Percentiles rank a stretch among this genome's conserved stretches.
Evolutionary conservation across 2,797 vertebrate genomes (phyloP).

Genomic region (Acanthis flammea): DNA sequence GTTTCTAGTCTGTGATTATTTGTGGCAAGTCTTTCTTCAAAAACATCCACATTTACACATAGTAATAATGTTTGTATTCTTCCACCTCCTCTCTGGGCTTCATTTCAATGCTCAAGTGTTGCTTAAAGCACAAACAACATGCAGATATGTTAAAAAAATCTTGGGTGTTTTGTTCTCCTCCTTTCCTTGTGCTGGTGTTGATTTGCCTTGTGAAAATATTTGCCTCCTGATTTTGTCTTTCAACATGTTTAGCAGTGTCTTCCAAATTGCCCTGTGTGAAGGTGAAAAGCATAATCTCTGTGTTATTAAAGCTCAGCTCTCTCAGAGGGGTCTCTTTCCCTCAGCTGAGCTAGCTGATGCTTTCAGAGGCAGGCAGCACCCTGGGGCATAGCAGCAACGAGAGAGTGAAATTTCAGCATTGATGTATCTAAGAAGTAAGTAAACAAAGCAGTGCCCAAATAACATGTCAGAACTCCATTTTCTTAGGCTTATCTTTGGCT

Average conservation of each 20-base stretch:
- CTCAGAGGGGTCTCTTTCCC: conserved; percentile 18
- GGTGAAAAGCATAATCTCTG: not conserved
- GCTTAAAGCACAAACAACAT: conserved; percentile 34
- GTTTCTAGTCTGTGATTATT: conserved; percentile 1
- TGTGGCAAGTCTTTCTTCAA: conserved; percentile 11
- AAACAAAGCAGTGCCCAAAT: not conserved
- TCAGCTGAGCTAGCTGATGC: not conserved
- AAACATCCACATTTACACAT: not conserved
- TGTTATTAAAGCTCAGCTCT: not conserved
- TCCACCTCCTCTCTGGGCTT: conserved; percentile 24
- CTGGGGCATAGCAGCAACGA: not conserved
- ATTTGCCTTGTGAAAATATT: conserved; percentile 19
- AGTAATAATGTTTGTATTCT: not conserved
- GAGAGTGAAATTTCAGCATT: not conserved
- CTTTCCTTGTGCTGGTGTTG: not conserved
- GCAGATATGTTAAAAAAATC: not conserved
- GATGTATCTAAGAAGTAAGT: not conserved
- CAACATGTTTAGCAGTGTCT: not conserved
- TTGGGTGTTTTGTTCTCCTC: not conserved
- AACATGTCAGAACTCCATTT: not conserved
- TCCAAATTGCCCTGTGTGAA: conserved; percentile 28
- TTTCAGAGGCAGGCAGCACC: not conserved
- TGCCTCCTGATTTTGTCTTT: not conserved
- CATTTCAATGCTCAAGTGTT: conserved; percentile 15
- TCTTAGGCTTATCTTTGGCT: not conserved